These are phyloP conservation scores for Drosophila pseudoobscura DNA, from an alignment of 1,140 invertebrate genomes.

Conservation along the genomic window DNA sequence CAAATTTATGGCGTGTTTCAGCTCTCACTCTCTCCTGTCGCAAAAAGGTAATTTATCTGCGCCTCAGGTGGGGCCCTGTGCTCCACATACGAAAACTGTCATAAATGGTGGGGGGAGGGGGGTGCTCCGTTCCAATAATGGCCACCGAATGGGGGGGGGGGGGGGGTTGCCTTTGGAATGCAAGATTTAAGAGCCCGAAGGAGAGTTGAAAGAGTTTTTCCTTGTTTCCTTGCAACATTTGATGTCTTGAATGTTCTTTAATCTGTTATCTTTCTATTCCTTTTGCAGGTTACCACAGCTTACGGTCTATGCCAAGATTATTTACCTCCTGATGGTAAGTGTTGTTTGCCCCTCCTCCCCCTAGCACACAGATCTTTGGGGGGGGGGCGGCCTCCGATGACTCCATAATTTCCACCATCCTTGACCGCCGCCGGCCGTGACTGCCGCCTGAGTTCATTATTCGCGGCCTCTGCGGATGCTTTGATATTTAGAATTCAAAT, in stretches of 20 bases:
- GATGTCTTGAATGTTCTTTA: too few relatives aligned
- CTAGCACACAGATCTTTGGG: neutral
- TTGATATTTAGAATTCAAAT: slow-evolving; percentile 50
- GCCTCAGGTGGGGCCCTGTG: slow-evolving; percentile 25
- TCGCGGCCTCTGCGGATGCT: slow-evolving; percentile 20
- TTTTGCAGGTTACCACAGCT: slow-evolving; percentile 92
- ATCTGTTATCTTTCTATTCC: neutral
- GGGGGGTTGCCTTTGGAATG: too few relatives aligned
- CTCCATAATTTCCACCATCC: slow-evolving; percentile 3
- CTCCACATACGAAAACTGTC: slow-evolving; percentile 40
- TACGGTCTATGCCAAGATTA: slow-evolving; percentile 93
- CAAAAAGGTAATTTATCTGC: slow-evolving; percentile 59
- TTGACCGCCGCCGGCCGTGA: slow-evolving; percentile 12
- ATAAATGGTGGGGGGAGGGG: slow-evolving; percentile 17
- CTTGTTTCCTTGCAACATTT: too few relatives aligned
- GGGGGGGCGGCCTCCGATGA: neutral
- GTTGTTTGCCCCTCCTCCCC: neutral
- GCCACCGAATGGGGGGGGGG: neutral
- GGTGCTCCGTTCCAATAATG: slow-evolving; percentile 7
- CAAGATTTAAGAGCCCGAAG: too few relatives aligned
- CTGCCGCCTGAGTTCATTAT: slow-evolving; percentile 20
- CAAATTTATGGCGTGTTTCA: slow-evolving; percentile 56
- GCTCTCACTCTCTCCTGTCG: slow-evolving; percentile 28
- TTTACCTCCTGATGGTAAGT: slow-evolving; percentile 93
- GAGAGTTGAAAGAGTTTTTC: too few relatives aligned